phyloP scores from a whole-genome alignment of 2,888 invertebrate species.

The Luffia ferchaultella region DNA sequence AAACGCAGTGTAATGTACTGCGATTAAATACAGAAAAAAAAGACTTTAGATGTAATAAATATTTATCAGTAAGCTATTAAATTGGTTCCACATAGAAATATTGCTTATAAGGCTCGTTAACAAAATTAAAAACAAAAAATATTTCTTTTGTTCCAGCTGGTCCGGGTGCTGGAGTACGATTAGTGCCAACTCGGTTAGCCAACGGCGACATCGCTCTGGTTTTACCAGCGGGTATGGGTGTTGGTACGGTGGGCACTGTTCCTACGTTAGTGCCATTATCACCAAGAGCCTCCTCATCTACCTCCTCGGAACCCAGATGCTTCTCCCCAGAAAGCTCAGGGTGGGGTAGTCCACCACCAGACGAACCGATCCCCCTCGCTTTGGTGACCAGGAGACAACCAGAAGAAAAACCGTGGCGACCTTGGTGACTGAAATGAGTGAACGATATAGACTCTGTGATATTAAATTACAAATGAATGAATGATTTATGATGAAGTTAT shows the following conservation, averaged over 20 bases:
- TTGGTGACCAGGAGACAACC: slow-evolving; percentile 74
- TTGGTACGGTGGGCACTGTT: slow-evolving; percentile 58
- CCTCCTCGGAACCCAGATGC: slow-evolving; percentile 68
- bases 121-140: too few relatives aligned
- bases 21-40: too few relatives aligned
- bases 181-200: slow-evolving; percentile 82
- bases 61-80: too few relatives aligned
- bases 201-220: slow-evolving; percentile 87
- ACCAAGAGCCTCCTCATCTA: slow-evolving; percentile 75
- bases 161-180: slow-evolving; percentile 73
- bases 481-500: too few relatives aligned
- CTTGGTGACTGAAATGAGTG: slow-evolving; percentile 67
- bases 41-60: too few relatives aligned
- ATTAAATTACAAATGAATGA: not conserved
- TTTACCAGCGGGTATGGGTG: slow-evolving; percentile 71
- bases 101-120: too few relatives aligned
- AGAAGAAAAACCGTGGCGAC: slow-evolving; percentile 84
- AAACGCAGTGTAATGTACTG: too few relatives aligned
- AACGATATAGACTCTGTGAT: not conserved
- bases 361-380: slow-evolving; percentile 69
- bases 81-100: too few relatives aligned
- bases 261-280: slow-evolving; percentile 80
- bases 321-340: slow-evolving; percentile 68
- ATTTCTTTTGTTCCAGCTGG: slow-evolving; percentile 71
- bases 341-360: slow-evolving; percentile 47